These are phyloP conservation scores for Phyllopteryx taeniolatus DNA, from an alignment of 2,113 vertebrate species.

Conservation along the genomic window DNA sequence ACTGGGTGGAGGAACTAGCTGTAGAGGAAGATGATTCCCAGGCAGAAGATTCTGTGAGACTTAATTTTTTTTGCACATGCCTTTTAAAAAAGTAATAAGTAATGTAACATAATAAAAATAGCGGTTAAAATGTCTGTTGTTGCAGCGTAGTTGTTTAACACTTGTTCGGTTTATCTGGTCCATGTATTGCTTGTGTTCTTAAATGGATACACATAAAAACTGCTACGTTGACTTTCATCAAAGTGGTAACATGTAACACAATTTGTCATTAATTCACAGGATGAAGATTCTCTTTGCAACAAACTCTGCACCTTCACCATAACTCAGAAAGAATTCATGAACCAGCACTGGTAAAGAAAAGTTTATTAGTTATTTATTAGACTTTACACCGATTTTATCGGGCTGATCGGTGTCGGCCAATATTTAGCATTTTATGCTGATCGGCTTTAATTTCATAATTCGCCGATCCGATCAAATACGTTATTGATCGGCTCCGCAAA, in stretches of 20 bases:
- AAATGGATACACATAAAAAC: neutral
- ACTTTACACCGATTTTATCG: too few species aligned
- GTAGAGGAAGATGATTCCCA: slow-evolving; percentile 98
- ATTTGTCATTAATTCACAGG: slow-evolving; percentile 67
- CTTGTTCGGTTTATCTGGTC: neutral
- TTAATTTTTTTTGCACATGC: neutral
- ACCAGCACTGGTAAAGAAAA: slow-evolving; percentile 92
- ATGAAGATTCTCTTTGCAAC: slow-evolving; percentile 99
- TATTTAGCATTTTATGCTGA: too few species aligned
- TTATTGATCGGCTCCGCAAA: too few species aligned
- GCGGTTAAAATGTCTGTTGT: too few species aligned
- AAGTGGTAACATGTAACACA: neutral
- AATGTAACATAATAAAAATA: too few species aligned
- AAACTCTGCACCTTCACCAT: slow-evolving; percentile 99
- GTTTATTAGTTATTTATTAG: neutral
- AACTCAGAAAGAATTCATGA: slow-evolving; percentile 99
- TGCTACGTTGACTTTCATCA: neutral
- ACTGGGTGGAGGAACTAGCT: slow-evolving; percentile 97
- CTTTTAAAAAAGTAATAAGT: neutral
- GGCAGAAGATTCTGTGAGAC: slow-evolving; percentile 91
- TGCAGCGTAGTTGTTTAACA: neutral
- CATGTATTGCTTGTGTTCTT: neutral
- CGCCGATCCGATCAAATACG: too few species aligned
- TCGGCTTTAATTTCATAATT: too few species aligned
- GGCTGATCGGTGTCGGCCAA: too few species aligned